Percentiles rank a stretch among this genome's conserved stretches.
Evolutionary conservation across 2,113 vertebrate genomes (phyloP).

Genomic region (Gavia stellata): DNA sequence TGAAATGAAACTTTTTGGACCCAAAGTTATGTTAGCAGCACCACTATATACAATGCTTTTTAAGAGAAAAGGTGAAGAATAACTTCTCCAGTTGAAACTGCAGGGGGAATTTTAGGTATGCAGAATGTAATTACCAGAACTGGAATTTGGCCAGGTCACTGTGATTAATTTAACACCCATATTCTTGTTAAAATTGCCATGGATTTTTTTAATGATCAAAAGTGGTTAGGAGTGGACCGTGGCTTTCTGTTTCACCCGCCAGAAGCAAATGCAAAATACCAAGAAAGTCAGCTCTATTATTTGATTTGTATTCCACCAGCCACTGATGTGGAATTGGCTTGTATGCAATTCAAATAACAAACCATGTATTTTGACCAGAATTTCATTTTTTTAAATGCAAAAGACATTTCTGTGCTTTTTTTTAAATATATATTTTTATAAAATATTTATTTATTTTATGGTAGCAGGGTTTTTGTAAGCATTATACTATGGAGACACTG

Average conservation of each 20-base stretch:
- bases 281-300: background rate
- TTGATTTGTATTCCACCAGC: background rate
- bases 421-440: background rate
- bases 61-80: background rate
- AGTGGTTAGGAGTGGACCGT: background rate
- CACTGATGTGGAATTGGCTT: background rate
- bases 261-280: conserved; percentile 15
- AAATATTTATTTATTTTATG: background rate
- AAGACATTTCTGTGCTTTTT: background rate
- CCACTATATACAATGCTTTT: background rate
- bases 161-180: conserved; percentile 50
- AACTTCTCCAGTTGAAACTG: conserved; percentile 6
- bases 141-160: conserved; percentile 46
- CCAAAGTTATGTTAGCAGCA: background rate
- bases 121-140: conserved; percentile 37
- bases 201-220: conserved; percentile 41
- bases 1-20: background rate
- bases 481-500: background rate
- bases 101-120: conserved; percentile 40
- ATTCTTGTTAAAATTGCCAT: conserved; percentile 46
- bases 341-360: background rate
- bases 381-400: background rate
- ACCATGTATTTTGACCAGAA: background rate
- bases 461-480: background rate
- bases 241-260: background rate